Evolutionary conservation across 2,888 invertebrate species (phyloP), one percentile per base, ranked within the genome.

Genomic region (Drosophila monieri): DNA sequence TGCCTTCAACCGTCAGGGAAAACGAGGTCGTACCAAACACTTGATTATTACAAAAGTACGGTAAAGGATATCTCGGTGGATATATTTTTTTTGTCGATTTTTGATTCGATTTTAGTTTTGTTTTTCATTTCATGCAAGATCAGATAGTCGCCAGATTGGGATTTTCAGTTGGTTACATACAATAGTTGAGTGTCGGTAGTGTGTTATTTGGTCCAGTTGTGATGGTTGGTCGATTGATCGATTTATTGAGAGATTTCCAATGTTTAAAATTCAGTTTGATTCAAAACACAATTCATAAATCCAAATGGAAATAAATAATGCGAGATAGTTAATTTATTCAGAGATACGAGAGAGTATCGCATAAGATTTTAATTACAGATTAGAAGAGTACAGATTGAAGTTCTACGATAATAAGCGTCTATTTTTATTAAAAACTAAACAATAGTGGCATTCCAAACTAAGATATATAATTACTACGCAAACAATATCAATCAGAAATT

Each of bases 1-100:
- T 92, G 89, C 92, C 91, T 91, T 92, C 92, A 91, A 91, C 91
- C 90, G 91, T 90, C 87, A 92, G 91, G 85, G 91, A 91, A 83
- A 91, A 91, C 90, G 91, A 91, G 88, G 91, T 91, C 85, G 90
- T 91, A 88, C 91, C 91, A 91, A 91, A 91, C 79, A 91, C 91
- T 91, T 61, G 23, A 69, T 61, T 69, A 68, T 61, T 68, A 60
- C 48, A 44, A 18, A 35, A 15, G 39, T 73, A 64, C 8, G 32
- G 46, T n/a, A 47, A 10, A 21, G 57, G n/a, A 41, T 58, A 15
- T 41, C 39, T 59, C 61, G 46, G 35, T 65, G 35, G 32, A 12
- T 12, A 32, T 12, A 32, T 23, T 23, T 23, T 71, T 73, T 71
- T 72, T 77, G 21, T 4, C 64, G 51, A 61, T 77, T 67, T 59